Evolutionary conservation across 2,888 invertebrate species (phyloP).

Genomic region (Phasia obesa): DNA sequence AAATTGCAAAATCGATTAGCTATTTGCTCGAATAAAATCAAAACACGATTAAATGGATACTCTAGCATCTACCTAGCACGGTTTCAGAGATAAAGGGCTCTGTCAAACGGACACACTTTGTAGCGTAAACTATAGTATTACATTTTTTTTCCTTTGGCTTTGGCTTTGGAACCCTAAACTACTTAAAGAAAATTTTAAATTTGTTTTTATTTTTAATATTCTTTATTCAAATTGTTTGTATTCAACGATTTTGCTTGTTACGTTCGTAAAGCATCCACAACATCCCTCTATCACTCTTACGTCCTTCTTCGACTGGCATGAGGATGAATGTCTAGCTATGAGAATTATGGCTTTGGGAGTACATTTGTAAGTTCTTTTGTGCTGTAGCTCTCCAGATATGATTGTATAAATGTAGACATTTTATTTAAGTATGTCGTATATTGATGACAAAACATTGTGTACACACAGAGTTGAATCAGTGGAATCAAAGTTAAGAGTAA

Average conservation of each 20-base stretch:
- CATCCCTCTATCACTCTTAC: neutral
- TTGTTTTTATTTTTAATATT: neutral
- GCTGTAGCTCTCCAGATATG: constrained; percentile 1
- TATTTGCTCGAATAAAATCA: too few species aligned
- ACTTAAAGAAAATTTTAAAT: neutral
- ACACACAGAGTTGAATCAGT: neutral
- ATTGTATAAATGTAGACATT: constrained; percentile 23
- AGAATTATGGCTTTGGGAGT: constrained; percentile 15
- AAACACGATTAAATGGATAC: too few species aligned
- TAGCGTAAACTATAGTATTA: too few species aligned
- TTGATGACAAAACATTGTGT: constrained; percentile 33
- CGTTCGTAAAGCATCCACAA: neutral
- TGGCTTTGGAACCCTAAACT: too few species aligned
- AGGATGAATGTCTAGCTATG: constrained; percentile 1
- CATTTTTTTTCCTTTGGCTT: too few species aligned
- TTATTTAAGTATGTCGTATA: constrained; percentile 13
- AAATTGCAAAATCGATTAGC: too few species aligned
- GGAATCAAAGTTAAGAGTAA: neutral
- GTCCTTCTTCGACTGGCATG: neutral
- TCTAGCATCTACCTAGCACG: too few species aligned
- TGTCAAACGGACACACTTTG: too few species aligned
- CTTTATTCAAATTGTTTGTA: neutral
- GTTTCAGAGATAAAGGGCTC: too few species aligned
- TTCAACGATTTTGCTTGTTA: neutral
- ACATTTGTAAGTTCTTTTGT: constrained; percentile 23